Percentiles rank a stretch among this genome's conserved stretches.
Conservation (phyloP, 2,888 invertebrate genomes). For the Synanthedon myopaeformis region DNA sequence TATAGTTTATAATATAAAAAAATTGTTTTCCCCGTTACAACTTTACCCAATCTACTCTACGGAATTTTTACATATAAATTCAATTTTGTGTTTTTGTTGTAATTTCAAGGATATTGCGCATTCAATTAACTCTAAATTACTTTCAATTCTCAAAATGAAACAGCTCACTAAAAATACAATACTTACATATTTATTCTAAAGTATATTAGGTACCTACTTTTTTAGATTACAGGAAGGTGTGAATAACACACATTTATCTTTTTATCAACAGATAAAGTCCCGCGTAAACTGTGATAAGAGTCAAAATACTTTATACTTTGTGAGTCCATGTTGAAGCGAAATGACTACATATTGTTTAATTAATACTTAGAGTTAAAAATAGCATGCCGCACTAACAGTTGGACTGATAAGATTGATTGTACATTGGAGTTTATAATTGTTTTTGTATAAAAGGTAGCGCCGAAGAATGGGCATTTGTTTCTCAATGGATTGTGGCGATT, state of each 20-base stretch:
- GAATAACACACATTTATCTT: constrained; percentile 12
- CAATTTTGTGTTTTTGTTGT: too few relatives aligned
- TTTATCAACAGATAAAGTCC: constrained; percentile 34
- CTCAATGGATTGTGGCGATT: constrained; percentile 55
- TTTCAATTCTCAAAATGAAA: too few relatives aligned
- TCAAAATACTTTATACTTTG: background rate
- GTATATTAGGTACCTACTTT: too few relatives aligned
- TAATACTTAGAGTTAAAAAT: background rate
- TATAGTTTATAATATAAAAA: too few relatives aligned
- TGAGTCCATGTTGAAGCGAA: background rate
- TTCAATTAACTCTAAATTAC: too few relatives aligned
- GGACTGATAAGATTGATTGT: background rate
- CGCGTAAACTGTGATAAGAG: constrained; percentile 6
- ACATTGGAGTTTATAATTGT: background rate
- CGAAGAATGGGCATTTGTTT: constrained; percentile 54
- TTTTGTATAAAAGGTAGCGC: constrained; percentile 36
- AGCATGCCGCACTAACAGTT: background rate
- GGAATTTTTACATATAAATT: too few relatives aligned
- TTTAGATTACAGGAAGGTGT: constrained; percentile 1
- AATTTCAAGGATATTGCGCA: too few relatives aligned
- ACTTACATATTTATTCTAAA: too few relatives aligned
- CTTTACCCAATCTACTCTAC: too few relatives aligned
- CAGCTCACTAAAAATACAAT: too few relatives aligned
- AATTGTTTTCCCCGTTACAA: too few relatives aligned
- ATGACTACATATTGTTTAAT: background rate